These are phyloP conservation scores for Aporophyla nigra DNA, from an alignment of 2,888 invertebrate species.

Conservation along the genomic window DNA sequence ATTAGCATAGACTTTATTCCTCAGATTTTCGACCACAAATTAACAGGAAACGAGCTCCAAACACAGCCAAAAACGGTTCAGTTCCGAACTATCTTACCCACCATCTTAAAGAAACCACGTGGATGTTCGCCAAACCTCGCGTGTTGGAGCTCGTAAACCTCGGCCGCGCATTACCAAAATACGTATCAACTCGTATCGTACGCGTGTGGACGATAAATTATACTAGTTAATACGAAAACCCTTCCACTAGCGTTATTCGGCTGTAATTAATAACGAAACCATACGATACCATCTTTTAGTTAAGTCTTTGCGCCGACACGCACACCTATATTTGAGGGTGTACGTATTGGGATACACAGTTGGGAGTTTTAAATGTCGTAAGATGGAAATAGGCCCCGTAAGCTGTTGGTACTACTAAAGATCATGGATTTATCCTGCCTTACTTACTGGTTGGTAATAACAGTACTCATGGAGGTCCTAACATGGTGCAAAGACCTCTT, in stretches of 20 bases:
- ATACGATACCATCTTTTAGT: slow-evolving; percentile 83
- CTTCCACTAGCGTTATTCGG: slow-evolving; percentile 81
- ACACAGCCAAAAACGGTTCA: slow-evolving; percentile 34
- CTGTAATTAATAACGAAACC: slow-evolving; percentile 87
- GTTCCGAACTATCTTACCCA: slow-evolving; percentile 54
- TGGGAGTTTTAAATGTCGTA: background rate
- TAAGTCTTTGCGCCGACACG: slow-evolving; percentile 72
- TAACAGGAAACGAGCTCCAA: slow-evolving; percentile 26
- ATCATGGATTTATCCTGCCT: too few species aligned
- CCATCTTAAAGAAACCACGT: slow-evolving; percentile 51
- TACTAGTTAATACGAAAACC: slow-evolving; percentile 85
- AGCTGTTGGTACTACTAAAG: too few species aligned
- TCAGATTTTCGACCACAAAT: slow-evolving; percentile 24
- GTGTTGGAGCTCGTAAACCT: slow-evolving; percentile 82
- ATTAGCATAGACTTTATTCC: slow-evolving; percentile 1
- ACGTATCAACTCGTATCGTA: slow-evolving; percentile 86
- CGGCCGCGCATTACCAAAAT: slow-evolving; percentile 83
- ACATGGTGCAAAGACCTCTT: too few species aligned
- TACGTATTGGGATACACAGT: slow-evolving; percentile 51
- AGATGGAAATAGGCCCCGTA: too few species aligned
- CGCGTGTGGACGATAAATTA: slow-evolving; percentile 85
- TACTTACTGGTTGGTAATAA: too few species aligned
- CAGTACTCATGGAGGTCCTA: too few species aligned
- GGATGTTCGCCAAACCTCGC: slow-evolving; percentile 71
- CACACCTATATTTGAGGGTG: slow-evolving; percentile 64